phyloP scores from a whole-genome alignment of 2,888 invertebrate genomes.

The Choreutis nemorana region DNA sequence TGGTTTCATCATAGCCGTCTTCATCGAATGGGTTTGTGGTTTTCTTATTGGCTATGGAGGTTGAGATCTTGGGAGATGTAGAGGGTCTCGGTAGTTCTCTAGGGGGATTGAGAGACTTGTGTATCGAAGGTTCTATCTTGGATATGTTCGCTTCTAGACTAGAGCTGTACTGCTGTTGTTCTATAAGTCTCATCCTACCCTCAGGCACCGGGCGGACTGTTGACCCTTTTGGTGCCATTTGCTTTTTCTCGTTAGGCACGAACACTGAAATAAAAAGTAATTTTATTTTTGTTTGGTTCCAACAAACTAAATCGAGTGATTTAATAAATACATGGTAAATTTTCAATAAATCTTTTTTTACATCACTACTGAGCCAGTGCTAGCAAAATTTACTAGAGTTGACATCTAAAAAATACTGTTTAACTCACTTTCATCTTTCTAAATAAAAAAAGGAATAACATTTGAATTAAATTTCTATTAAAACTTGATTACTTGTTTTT shows the following conservation, averaged over 20 bases:
- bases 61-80: slow-evolving; percentile 26
- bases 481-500: no score
- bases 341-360: background rate
- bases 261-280: slow-evolving; percentile 34
- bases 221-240: slow-evolving; percentile 36
- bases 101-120: slow-evolving; percentile 20
- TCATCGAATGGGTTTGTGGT: slow-evolving; percentile 49
- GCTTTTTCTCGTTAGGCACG: slow-evolving; percentile 32
- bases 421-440: no score
- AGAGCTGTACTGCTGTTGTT: slow-evolving; percentile 63
- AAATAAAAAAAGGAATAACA: no score
- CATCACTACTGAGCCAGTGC: no score
- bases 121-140: slow-evolving; percentile 27
- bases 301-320: background rate
- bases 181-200: slow-evolving; percentile 64
- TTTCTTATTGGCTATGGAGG: slow-evolving; percentile 21
- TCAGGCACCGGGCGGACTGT: slow-evolving; percentile 61
- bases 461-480: no score
- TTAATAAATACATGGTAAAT: background rate
- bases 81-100: slow-evolving; percentile 14
- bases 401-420: no score
- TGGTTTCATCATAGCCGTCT: slow-evolving; percentile 64
- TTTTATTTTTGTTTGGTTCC: background rate
- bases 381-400: no score
- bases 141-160: slow-evolving; percentile 69